Evolutionary conservation across 2,888 invertebrate genomes (phyloP).

Genomic region (Tipula confusa): DNA sequence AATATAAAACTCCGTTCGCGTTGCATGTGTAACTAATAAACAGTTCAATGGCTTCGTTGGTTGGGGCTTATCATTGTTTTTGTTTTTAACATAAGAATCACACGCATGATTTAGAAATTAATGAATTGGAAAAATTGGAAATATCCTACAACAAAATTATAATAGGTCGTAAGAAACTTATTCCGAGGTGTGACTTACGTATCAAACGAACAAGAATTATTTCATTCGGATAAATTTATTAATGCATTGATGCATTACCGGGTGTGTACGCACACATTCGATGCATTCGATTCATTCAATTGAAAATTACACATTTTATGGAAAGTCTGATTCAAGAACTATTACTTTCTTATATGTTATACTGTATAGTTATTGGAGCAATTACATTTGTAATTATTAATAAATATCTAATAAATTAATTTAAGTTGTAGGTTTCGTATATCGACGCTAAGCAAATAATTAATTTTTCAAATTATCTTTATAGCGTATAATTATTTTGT

Average conservation of each 20-base stretch:
- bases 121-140: not conserved
- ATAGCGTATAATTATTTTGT: not conserved
- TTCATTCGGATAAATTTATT: not conserved
- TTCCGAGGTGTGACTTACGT: not conserved
- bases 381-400: not conserved
- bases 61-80: not conserved
- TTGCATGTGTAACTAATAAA: not conserved
- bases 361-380: not conserved
- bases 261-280: not conserved
- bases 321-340: not conserved
- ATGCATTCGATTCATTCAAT: not conserved
- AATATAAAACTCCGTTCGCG: not conserved
- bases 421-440: not conserved
- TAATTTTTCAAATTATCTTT: not conserved
- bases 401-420: not conserved
- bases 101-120: conserved; percentile 25
- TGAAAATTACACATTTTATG: not conserved
- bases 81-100: not conserved
- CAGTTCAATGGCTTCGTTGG: not conserved
- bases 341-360: not conserved
- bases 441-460: not conserved
- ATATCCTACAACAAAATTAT: not conserved
- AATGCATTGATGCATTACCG: not conserved
- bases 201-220: not conserved
- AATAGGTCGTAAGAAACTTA: not conserved